Base-by-base conservation (phyloP, 2,888 invertebrate species). In the Augochlorella aurata region DNA sequence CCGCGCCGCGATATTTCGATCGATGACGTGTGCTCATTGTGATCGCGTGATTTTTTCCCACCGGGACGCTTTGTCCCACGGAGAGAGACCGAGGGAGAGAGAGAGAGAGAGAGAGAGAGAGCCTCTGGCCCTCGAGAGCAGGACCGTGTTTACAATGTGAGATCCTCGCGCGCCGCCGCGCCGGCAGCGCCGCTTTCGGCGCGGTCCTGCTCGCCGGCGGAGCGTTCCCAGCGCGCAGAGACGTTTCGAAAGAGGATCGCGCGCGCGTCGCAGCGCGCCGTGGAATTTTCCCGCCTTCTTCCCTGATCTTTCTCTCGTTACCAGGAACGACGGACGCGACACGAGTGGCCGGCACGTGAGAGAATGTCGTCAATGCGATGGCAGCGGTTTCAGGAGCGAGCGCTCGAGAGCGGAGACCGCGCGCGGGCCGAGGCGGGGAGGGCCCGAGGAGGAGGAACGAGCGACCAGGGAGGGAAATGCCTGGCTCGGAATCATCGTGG, bases 261-360 rank as follows among this genome's bases (percentile, higher is more conserved):
- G 50, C 50, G 18, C 21, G 66, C 38, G 50, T 29, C 18, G 29
- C 58, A 29, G 44, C n/a, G 21, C 49, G 14, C 38, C 16, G 72
- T 73, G 74, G 79, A 84, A 82, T 84, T 79, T 74, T 80, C 54
- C 71, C 75, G 70, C 79, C 76, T 77, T 79, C 73, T 75, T 79
- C 58, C 80, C 77, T 80, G 79, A 85, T 85, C 82, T 81, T 80
- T 84, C 82, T 85, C 87, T 74, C 82, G 85, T 85, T 91, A 89
- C 90, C 87, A 89, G 88, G 92, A 91, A 91, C 90, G 88, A 89
- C 86, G 88, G 88, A 89, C 89, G 89, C 87, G 90, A 92, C 90
- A 90, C 90, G 90, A 89, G 90, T 85, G 87, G 88, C 85, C 84
- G 89, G 89, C 90, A 93, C 93, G 93, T 93, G 93, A 93, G 92